Evolutionary conservation across 2,113 vertebrate genomes (phyloP), one percentile per base, ranked within the genome.

Genomic region (Myiagra hebetior): DNA sequence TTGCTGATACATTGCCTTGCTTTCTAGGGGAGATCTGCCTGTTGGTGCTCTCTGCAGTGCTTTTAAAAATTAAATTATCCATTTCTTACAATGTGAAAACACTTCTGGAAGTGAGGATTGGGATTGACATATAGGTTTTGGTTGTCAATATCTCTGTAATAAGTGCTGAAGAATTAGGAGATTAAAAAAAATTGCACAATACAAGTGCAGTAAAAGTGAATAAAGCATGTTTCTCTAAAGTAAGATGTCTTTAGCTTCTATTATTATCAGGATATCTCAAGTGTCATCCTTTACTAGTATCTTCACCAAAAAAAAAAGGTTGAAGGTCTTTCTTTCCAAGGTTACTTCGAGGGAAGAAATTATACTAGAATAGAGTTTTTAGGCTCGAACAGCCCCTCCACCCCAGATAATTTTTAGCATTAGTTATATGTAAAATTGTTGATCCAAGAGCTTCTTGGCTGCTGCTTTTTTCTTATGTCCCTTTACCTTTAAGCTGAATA

Each of bases 11-110:
- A 33, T 42, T 88, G 15, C 30, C 21, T 78, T 7, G 5, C 21
- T 57, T 22, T 7, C 14, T 19, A 33, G 18, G 26, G 26, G 10
- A 35, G 14, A 35, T 46, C 46, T 42, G 35, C 24, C 30, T 72
- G 19, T 17, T 82, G 39, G 27, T 87, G 28, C 8, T 87, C 14
- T 47, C 26, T 0, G 0, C 33, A 21, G 14, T 9, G 11, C 26
- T 87, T 63, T 89, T 59, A 6, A 67, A 55, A 67, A 63, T 56
- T 10, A 35, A 76, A 10, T 65, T 41, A 7, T 39, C 37, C 3
- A 2, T 59, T 64, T 89, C 42, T 69, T 65, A 17, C 8, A 16
- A 28, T 56, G 35, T 52, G 42, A 21, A 74, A 53, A 9, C 42
- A 12, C 24, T 76, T 42, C 55, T 72, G 21, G 24, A 91, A 85